These are phyloP conservation scores for Diaprepes abbreviatus DNA, from an alignment of 2,888 invertebrate genomes.

Conservation along the genomic window DNA sequence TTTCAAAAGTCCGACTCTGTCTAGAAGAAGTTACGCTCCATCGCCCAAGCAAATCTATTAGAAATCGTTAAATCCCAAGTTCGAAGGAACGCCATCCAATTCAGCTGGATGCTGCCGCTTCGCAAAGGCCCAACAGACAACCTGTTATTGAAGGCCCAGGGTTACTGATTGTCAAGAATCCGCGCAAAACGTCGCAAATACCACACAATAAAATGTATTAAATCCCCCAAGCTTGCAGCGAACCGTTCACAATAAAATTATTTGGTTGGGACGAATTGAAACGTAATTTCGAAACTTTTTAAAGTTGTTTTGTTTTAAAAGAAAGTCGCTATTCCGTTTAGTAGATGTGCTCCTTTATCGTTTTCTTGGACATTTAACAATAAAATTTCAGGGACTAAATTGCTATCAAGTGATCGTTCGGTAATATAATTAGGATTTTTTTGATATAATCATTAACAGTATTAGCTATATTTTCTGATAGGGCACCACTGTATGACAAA, in stretches of 20 bases:
- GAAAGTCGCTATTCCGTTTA: neutral
- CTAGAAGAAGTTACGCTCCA: constrained; percentile 56
- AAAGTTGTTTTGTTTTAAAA: constrained; percentile 18
- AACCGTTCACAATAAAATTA: constrained; percentile 42
- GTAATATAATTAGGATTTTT: too few species aligned
- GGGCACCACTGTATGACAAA: too few species aligned
- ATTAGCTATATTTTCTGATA: too few species aligned
- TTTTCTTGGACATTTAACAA: too few species aligned
- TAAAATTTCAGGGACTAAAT: too few species aligned
- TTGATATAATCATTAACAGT: too few species aligned
- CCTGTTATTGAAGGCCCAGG: constrained; percentile 64
- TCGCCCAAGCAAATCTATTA: constrained; percentile 67
- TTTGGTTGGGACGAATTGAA: constrained; percentile 40
- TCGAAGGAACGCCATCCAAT: constrained; percentile 64
- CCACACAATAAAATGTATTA: constrained; percentile 59
- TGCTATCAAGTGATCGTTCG: too few species aligned
- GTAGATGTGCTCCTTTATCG: neutral
- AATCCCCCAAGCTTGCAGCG: constrained; percentile 38
- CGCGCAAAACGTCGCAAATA: constrained; percentile 57
- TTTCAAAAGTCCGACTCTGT: constrained; percentile 44
- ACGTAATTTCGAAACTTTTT: constrained; percentile 26
- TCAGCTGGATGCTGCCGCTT: constrained; percentile 63
- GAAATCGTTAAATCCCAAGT: constrained; percentile 68
- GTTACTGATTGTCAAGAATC: constrained; percentile 56
- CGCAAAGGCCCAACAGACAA: constrained; percentile 62